phyloP scores from a whole-genome alignment of 1,140 invertebrate genomes.

The Magallana gigas region DNA sequence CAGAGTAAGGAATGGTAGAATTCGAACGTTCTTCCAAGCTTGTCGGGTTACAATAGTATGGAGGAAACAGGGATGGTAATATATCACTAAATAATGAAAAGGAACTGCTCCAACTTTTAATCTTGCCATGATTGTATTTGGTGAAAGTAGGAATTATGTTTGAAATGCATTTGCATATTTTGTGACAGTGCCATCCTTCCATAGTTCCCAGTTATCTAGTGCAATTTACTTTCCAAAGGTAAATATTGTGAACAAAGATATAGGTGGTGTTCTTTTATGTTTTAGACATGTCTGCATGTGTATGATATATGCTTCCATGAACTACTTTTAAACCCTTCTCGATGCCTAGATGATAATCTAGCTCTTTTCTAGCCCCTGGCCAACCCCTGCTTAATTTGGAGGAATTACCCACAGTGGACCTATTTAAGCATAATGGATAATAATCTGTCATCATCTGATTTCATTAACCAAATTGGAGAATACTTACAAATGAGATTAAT shows the following conservation, averaged over 20 bases:
- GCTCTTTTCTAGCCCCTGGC: neutral
- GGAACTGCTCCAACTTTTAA: neutral
- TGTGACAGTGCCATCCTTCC: slow-evolving; percentile 8
- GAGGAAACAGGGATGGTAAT: neutral
- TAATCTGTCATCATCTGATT: neutral
- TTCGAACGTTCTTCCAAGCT: neutral
- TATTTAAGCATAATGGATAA: slow-evolving; percentile 9
- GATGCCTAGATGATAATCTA: neutral
- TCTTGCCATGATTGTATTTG: neutral
- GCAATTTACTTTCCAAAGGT: slow-evolving; percentile 37
- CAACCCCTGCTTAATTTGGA: neutral
- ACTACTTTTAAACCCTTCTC: neutral
- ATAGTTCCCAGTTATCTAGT: neutral
- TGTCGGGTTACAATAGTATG: neutral
- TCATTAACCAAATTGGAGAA: neutral
- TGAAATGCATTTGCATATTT: neutral
- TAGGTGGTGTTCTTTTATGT: slow-evolving; percentile 5
- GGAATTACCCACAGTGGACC: neutral
- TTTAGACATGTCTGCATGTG: slow-evolving; percentile 23
- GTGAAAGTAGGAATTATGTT: neutral
- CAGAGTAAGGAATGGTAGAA: neutral
- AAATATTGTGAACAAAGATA: slow-evolving; percentile 26
- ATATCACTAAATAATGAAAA: neutral
- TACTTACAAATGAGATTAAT: slow-evolving; percentile 23
- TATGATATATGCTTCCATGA: slow-evolving; percentile 31